Conservation (phyloP, 2,113 vertebrate species). For the Passer domesticus region DNA sequence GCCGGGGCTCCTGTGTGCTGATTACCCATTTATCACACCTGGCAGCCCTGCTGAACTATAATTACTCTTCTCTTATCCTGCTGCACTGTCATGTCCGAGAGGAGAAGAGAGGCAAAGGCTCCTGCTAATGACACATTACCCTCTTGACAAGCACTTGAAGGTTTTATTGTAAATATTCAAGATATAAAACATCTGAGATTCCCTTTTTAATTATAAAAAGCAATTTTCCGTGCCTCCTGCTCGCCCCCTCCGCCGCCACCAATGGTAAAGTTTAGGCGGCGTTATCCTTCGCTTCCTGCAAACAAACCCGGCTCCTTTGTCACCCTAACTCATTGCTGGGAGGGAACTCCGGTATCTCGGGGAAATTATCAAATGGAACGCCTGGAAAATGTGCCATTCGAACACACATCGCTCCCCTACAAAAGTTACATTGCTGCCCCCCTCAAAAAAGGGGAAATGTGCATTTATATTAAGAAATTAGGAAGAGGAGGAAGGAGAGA, state of each 20-base stretch:
- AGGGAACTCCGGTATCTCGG: conserved; percentile 72
- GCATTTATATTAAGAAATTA: conserved; percentile 86
- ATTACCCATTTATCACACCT: conserved; percentile 99
- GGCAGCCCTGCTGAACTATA: conserved; percentile 98
- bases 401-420: conserved; percentile 63
- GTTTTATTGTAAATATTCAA: conserved; percentile 85
- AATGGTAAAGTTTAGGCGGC: conserved; percentile 68
- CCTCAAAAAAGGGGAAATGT: conserved; percentile 65
- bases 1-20: conserved; percentile 90
- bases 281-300: conserved; percentile 65
- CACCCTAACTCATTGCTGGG: conserved; percentile 57
- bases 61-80: conserved; percentile 99
- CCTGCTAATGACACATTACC: conserved; percentile 86
- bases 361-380: conserved; percentile 77
- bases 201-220: conserved; percentile 87
- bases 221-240: conserved; percentile 74
- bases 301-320: conserved; percentile 73
- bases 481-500: conserved; percentile 5
- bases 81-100: conserved; percentile 94
- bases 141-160: conserved; percentile 83
- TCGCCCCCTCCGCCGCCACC: not conserved
- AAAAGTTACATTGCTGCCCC: conserved; percentile 77
- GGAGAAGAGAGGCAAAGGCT: conserved; percentile 81
- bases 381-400: conserved; percentile 75
- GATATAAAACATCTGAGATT: conserved; percentile 85